Evolutionary conservation across 2,113 vertebrate genomes (phyloP).

Genomic region (Phodopus roborovskii): DNA sequence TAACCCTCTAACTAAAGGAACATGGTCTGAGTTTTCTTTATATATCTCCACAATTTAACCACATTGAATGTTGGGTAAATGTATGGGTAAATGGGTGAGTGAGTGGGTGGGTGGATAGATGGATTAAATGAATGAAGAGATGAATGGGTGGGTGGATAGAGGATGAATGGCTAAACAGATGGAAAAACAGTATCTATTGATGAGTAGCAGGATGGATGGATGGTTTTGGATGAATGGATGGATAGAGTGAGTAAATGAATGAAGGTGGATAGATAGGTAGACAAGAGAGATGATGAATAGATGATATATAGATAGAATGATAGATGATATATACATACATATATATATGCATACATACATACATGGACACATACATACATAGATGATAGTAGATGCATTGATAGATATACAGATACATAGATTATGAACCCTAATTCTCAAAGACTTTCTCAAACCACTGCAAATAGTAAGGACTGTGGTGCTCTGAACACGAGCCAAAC

Average conservation of each 20-base stretch:
- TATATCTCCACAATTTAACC: background rate
- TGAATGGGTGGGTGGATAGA: background rate
- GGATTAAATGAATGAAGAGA: background rate
- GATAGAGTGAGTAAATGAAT: background rate
- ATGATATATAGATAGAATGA: no score
- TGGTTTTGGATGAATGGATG: background rate
- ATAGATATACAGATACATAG: no score
- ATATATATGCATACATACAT: accelerated
- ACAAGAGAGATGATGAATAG: background rate
- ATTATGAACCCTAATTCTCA: background rate
- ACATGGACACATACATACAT: background rate
- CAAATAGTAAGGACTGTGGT: background rate
- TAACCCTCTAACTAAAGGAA: background rate
- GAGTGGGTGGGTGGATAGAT: accelerated
- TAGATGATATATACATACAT: background rate
- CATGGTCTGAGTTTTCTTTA: conserved; percentile 9
- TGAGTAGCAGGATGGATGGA: background rate
- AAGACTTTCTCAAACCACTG: background rate
- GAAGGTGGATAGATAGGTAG: background rate
- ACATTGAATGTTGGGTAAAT: background rate
- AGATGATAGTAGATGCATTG: background rate
- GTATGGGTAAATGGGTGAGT: background rate
- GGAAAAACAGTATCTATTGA: background rate
- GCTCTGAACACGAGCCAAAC: conserved; percentile 11
- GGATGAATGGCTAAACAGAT: background rate